Conservation (phyloP, 2,113 vertebrate genomes). For the Petromus typicus region DNA sequence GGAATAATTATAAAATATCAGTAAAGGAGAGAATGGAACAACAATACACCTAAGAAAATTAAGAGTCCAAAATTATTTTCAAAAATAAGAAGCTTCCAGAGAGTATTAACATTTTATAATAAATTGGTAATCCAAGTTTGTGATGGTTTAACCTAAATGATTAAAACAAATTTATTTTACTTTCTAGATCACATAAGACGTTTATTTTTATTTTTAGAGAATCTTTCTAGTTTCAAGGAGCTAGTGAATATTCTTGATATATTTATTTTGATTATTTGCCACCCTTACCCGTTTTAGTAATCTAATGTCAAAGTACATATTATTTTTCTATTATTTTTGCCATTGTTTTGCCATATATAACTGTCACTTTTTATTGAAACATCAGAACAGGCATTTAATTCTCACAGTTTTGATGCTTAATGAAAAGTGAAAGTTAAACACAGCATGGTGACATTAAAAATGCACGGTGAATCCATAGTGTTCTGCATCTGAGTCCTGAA, state of each 20-base stretch:
- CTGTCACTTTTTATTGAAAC: constrained; percentile 87
- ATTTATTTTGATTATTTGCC: constrained; percentile 65
- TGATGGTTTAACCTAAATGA: constrained; percentile 38
- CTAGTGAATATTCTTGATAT: constrained; percentile 56
- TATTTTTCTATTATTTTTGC: constrained; percentile 74
- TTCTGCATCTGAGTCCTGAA: constrained; percentile 82
- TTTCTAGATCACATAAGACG: constrained; percentile 39
- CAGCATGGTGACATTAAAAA: constrained; percentile 89
- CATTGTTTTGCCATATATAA: constrained; percentile 87
- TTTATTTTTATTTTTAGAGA: constrained; percentile 59
- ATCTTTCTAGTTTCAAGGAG: constrained; percentile 46
- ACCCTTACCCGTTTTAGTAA: constrained; percentile 54
- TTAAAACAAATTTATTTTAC: constrained; percentile 28
- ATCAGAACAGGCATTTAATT: constrained; percentile 89
- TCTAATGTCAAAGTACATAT: constrained; percentile 79
- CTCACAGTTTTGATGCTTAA: constrained; percentile 91
- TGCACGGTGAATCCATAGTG: constrained; percentile 86
- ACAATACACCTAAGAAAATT: neutral
- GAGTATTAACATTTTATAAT: neutral
- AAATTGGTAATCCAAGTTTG: constrained; percentile 14
- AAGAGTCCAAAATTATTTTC: neutral
- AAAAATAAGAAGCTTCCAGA: constrained; percentile 19
- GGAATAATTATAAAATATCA: constrained; percentile 49
- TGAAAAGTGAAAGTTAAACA: constrained; percentile 91
- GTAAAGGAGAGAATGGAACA: constrained; percentile 5